A percentile compares a stretch with the other conserved stretches of the same genome.
These are phyloP conservation scores for Morpho deidamia DNA, from an alignment of 2,888 invertebrate genomes.

Conservation along the genomic window DNA sequence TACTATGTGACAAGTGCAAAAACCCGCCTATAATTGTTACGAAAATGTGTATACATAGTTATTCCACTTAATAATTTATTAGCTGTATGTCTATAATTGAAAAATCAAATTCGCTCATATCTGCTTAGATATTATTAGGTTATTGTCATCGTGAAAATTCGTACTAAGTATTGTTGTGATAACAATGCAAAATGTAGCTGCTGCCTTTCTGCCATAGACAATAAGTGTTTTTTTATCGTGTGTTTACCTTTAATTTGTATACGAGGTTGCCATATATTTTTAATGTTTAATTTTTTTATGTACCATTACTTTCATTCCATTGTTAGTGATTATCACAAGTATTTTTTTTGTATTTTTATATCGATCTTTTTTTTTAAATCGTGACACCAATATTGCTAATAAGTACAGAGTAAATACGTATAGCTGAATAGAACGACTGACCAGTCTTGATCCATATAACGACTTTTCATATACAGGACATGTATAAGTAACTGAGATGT, in stretches of 20 bases:
- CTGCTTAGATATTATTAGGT: conserved; percentile 57
- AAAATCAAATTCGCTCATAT: conserved; percentile 65
- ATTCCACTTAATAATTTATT: conserved; percentile 46
- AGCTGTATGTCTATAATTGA: conserved; percentile 43
- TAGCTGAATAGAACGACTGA: conserved; percentile 23
- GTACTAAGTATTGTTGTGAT: conserved; percentile 11
- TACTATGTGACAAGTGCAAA: conserved; percentile 35
- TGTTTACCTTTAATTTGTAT: conserved; percentile 15
- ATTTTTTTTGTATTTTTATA: conserved; percentile 12
- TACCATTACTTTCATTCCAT: conserved; percentile 37
- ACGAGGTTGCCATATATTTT: conserved; percentile 24
- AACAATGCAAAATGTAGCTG: conserved; percentile 18
- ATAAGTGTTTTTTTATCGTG: conserved; percentile 25
- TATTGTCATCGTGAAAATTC: conserved; percentile 18
- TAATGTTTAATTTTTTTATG: conserved; percentile 11
- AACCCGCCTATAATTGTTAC: conserved; percentile 40
- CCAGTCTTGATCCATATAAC: conserved; percentile 18
- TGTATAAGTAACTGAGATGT: conserved; percentile 21
- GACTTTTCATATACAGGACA: conserved; percentile 5
- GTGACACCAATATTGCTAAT: conserved; percentile 48
- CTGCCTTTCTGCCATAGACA: conserved; percentile 28
- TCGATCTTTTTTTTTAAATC: conserved; percentile 13
- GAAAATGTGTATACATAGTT: conserved; percentile 53
- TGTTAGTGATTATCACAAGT: conserved; percentile 11
- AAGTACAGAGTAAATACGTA: conserved; percentile 30